Base-by-base conservation (phyloP, 2,113 vertebrate genomes). In the Halcyon malimbica region DNA sequence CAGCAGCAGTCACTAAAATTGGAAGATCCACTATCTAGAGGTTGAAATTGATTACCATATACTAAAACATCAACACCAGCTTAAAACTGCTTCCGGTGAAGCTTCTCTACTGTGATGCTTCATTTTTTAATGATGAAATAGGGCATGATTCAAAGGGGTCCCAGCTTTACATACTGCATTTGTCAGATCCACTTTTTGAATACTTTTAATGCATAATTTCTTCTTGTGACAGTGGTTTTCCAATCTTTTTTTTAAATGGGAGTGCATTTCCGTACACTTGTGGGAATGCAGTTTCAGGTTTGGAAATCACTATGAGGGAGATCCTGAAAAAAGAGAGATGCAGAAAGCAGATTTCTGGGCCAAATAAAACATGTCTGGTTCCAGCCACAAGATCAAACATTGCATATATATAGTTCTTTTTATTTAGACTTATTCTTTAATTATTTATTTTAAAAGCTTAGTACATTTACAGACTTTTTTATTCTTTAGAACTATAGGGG, bases 11-110 rank as follows among this genome's bases (percentile, higher is more conserved):
- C 81, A 46, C 17, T 86, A 59, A 90, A 74, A 79, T 6, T 69
- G 46, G 83, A 88, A 86, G 37, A 42, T 92, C 37, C 21, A 48
- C 63, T 82, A 20, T 83, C 25, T 69, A 65, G 53, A 50, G 67
- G 46, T 5, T 94, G 83, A 93, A 92, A 87, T 91, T 84, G 80
- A 94, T 93, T 95, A 93, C 64, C 73, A 84, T 64, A n/a, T 16
- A 70, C 81, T 89, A 93, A 95, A 94, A 51, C 19, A 87, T 63
- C 77, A 46, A 53, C 67, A 46, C 19, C 46, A 87, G 41, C 31
- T 93, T 89, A 77, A 93, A 96, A 87, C 50, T 91, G 16, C 44
- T 87, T 74, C 64, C 35, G 20, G 29, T 95, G 88, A 96, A 90
- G 71, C 23, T 92, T 90, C 39, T 62, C 63, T 62, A 65, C 59